Conservation (phyloP, 1,140 invertebrate genomes). For the Ceratina australensis region DNA sequence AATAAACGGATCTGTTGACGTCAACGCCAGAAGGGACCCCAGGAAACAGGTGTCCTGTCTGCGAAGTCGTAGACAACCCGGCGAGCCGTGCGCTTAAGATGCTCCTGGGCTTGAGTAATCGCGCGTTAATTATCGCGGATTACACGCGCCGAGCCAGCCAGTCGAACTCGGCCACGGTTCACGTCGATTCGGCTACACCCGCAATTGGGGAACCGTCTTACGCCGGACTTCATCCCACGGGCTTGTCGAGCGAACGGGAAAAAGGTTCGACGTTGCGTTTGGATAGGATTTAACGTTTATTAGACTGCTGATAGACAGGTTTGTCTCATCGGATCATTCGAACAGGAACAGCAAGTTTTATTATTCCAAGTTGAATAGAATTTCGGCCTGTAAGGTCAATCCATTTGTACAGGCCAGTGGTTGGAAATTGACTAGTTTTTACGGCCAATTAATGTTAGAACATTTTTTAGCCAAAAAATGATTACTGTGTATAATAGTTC, state of each 20-base stretch:
- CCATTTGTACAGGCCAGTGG: too few relatives aligned
- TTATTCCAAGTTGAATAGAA: too few relatives aligned
- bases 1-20: conserved; percentile 73
- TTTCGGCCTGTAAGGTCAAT: too few relatives aligned
- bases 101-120: conserved; percentile 37
- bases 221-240: background rate
- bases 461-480: too few relatives aligned
- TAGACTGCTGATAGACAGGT: background rate
- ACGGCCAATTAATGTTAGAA: too few relatives aligned
- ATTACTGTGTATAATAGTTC: too few relatives aligned
- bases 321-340: background rate
- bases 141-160: background rate
- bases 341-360: background rate
- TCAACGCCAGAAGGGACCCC: conserved; percentile 69
- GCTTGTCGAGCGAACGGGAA: background rate
- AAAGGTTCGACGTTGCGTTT: too few relatives aligned
- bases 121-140: conserved; percentile 42
- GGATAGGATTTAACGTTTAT: background rate
- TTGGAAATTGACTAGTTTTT: too few relatives aligned
- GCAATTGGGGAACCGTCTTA: background rate
- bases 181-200: background rate
- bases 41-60: conserved; percentile 70
- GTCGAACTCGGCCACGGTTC: background rate
- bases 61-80: conserved; percentile 53
- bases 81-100: conserved; percentile 37